Percentiles rank a stretch among this genome's conserved stretches.
Evolutionary conservation across 2,888 invertebrate species (phyloP).

Genomic region (Heliconius ismenius): DNA sequence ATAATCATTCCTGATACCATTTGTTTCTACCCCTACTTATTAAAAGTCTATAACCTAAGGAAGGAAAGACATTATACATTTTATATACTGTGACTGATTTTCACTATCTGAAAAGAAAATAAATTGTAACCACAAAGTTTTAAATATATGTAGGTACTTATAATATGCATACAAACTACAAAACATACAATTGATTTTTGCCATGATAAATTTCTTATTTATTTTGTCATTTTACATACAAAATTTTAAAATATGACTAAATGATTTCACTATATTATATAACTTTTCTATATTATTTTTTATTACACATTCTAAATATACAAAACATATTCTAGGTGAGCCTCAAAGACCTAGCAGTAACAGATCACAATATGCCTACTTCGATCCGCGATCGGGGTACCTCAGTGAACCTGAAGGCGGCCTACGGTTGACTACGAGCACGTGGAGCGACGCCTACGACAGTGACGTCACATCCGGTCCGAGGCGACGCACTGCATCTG

Average conservation of each 20-base stretch:
- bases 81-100: not conserved
- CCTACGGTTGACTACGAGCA: conserved; percentile 60
- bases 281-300: not conserved
- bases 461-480: conserved; percentile 71
- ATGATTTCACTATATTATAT: not conserved
- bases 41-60: no score
- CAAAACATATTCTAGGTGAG: conserved; percentile 54
- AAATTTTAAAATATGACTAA: not conserved
- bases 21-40: no score
- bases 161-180: not conserved
- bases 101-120: not conserved
- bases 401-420: conserved; percentile 78
- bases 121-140: not conserved
- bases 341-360: conserved; percentile 66
- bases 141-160: not conserved
- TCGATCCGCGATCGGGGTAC: conserved; percentile 78
- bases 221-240: not conserved
- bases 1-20: no score
- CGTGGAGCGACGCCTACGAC: conserved; percentile 76
- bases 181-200: not conserved
- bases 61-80: no score
- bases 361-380: conserved; percentile 78
- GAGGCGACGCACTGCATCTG: conserved; percentile 72
- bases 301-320: not conserved
- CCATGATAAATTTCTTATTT: not conserved